Percentiles rank a stretch among this genome's conserved stretches.
These are phyloP conservation scores for Pseudorhiza aurosa DNA, from an alignment of 30 jellyfish, hydroid and myxozoan genomes.

Conservation along the genomic window DNA sequence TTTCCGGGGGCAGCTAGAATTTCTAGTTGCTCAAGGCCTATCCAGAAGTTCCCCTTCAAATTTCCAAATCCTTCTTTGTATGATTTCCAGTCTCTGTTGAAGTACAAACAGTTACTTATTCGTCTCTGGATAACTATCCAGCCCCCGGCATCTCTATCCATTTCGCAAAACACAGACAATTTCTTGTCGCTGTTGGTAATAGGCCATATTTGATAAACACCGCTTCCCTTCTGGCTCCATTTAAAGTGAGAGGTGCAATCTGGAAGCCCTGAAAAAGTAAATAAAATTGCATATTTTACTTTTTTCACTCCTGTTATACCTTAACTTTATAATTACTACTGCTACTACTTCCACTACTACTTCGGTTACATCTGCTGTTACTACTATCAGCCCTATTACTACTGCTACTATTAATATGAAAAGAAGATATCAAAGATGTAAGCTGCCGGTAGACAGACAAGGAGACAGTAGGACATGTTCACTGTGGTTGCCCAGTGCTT, in stretches of 20 bases:
- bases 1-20: not conserved
- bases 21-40: conserved; percentile 2
- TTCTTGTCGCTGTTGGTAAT: not conserved
- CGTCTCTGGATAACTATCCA: conserved; percentile 23
- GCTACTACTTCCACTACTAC: no score
- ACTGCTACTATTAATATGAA: no score
- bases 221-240: conserved; percentile 6
- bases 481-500: no score
- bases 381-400: no score
- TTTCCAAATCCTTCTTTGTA: conserved; percentile 20
- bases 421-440: no score
- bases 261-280: not conserved
- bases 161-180: not conserved
- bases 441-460: no score
- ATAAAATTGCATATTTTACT: no score
- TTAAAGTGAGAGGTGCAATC: not conserved
- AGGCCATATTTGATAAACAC: conserved; percentile 3
- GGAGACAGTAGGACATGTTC: no score
- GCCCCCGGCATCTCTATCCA: conserved; percentile 6
- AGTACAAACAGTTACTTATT: not conserved
- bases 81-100: not conserved
- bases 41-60: not conserved
- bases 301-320: no score
- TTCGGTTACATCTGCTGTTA: no score
- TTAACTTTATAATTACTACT: no score